Base-by-base conservation (phyloP, 2,797 vertebrate species). In the Novumbra hubbsi region DNA sequence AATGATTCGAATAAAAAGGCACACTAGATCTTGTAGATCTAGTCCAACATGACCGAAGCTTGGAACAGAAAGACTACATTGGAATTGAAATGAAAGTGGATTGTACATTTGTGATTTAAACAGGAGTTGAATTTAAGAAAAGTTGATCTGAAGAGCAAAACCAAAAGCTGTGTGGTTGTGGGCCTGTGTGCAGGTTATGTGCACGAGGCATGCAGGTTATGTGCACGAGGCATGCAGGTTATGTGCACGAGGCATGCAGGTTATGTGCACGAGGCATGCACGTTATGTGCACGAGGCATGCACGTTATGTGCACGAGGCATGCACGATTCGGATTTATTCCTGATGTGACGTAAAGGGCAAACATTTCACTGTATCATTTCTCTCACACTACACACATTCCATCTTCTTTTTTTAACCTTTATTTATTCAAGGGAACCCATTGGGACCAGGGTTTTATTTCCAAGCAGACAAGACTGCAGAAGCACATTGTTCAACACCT, bases 401-500 rank as follows among this genome's bases (percentile, higher is more conserved):
- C 76, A 74, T 86, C 79, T 19, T 65, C 70, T 75, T 80, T 81
- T 41, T 14, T 14, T 11, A 45, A 45, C 41, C 41, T 45, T 45
- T 45, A 45, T 45, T 45, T 45, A 45, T 45, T 14, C 41, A 45
- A 12, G 41, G 41, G 14, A 45, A 45, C 41, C 41, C 41, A 14
- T 45, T 14, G 41, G 41, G 41, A 45, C 41, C 41, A 45, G 41
- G 12, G 6, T 45, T 12, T 45, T 45, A 62, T 72, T 81, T 72
- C 75, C 74, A 74, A 49, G 71, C 70, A 83, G 72, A 82, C 79
- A 48, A 41, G 21, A 80, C 76, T 83, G 73, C 84, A 65, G 74
- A 45, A 86, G 77, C 85, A 82, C 84, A 82, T 80, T 87, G 84
- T 88, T 82, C 76, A 87, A 90, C 89, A 91, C 87, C 88, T 92